Conservation (phyloP, 2,113 vertebrate genomes). For the Scatophagus argus region DNA sequence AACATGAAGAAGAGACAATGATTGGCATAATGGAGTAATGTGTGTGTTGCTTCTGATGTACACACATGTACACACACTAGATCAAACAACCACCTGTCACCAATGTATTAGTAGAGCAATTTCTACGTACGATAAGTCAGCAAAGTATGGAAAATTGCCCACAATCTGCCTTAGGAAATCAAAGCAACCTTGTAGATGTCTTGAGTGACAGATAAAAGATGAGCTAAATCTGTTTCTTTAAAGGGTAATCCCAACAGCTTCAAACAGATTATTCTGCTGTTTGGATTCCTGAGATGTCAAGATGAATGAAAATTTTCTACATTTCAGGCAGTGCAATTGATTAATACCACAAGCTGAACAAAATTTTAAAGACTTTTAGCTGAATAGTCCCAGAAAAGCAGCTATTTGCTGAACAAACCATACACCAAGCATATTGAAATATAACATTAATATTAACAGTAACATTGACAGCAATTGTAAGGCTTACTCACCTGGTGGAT, state of each 20-base stretch:
- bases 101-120: not conserved
- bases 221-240: not conserved
- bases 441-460: not conserved
- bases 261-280: not conserved
- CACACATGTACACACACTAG: conserved; percentile 1
- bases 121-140: conserved; percentile 5
- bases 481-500: conserved; percentile 50
- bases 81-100: conserved; percentile 50
- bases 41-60: conserved; percentile 3
- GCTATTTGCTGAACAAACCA: not conserved
- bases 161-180: conserved; percentile 4
- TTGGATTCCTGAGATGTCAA: not conserved
- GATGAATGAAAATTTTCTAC: not conserved
- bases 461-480: not conserved
- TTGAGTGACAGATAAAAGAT: conserved; percentile 27
- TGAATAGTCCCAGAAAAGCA: not conserved
- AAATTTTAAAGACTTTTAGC: not conserved
- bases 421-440: not conserved
- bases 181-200: conserved; percentile 1
- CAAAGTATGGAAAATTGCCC: not conserved
- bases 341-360: not conserved
- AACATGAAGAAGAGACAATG: conserved; percentile 26
- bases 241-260: not conserved
- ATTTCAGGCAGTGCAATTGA: not conserved
- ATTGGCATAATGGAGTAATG: conserved; percentile 19